Conservation (phyloP, 2,113 vertebrate genomes). For the Manacus vitellinus region DNA sequence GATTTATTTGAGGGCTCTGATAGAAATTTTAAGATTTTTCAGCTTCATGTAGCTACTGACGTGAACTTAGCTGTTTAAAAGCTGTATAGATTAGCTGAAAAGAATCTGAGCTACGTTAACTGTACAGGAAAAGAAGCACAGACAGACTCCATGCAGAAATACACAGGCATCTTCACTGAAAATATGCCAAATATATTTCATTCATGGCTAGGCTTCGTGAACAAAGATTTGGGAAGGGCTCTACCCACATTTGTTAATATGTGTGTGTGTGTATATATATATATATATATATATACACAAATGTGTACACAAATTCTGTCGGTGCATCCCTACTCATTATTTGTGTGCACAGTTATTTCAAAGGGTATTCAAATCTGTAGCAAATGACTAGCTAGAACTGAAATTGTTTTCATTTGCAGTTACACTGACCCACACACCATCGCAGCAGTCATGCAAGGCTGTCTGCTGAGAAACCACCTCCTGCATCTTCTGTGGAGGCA, state of each 20-base stretch:
- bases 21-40: not conserved
- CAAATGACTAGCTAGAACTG: not conserved
- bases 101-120: not conserved
- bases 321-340: not conserved
- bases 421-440: rapidly evolving
- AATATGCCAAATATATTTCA: no score
- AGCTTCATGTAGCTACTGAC: not conserved
- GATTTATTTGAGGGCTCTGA: not conserved
- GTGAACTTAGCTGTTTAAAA: not conserved
- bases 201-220: no score
- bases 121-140: not conserved
- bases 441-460: not conserved
- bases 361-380: not conserved
- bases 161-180: not conserved
- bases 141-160: not conserved
- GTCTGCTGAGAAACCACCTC: not conserved
- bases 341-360: not conserved
- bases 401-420: not conserved
- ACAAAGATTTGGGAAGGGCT: no score
- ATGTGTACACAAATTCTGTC: not conserved
- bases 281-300: rapidly evolving
- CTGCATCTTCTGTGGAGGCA: not conserved
- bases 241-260: no score
- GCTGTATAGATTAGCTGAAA: not conserved
- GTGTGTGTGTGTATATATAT: no score